Evolutionary conservation across 2,113 vertebrate species (phyloP).

Genomic region (Brachypteracias leptosomus): DNA sequence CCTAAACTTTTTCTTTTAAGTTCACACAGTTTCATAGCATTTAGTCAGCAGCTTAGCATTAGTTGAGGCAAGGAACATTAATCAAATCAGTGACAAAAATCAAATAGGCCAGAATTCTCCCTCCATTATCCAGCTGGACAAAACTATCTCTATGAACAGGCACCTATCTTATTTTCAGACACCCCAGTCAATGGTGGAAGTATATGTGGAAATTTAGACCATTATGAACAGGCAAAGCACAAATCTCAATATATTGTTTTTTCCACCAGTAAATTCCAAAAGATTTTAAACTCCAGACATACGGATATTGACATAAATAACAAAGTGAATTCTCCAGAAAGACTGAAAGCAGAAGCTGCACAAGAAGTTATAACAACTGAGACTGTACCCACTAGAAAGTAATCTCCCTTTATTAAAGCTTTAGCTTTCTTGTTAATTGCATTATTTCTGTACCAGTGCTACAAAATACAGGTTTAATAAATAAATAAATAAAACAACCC

Average conservation of each 20-base stretch:
- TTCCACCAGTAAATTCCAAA: background rate
- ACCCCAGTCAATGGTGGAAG: background rate
- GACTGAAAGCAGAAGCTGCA: background rate
- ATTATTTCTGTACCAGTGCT: background rate
- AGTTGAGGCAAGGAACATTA: background rate
- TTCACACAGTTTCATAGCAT: background rate
- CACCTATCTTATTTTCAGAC: background rate
- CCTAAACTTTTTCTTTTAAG: background rate
- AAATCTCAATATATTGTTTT: background rate
- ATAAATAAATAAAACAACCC: background rate
- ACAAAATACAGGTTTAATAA: background rate
- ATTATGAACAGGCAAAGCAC: background rate
- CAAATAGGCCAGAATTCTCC: background rate
- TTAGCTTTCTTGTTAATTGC: accelerated
- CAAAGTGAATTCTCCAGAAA: background rate
- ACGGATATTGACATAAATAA: background rate
- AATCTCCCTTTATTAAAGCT: background rate
- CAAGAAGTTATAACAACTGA: background rate
- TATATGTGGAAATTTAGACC: background rate
- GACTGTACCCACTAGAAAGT: background rate
- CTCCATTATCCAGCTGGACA: background rate
- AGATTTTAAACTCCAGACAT: background rate
- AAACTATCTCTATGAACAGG: background rate
- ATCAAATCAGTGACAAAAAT: background rate
- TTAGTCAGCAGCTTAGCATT: background rate